Percentiles rank a stretch among this genome's conserved stretches.
Conservation (phyloP, 2,888 invertebrate species). For the Tubulanus polymorphus region DNA sequence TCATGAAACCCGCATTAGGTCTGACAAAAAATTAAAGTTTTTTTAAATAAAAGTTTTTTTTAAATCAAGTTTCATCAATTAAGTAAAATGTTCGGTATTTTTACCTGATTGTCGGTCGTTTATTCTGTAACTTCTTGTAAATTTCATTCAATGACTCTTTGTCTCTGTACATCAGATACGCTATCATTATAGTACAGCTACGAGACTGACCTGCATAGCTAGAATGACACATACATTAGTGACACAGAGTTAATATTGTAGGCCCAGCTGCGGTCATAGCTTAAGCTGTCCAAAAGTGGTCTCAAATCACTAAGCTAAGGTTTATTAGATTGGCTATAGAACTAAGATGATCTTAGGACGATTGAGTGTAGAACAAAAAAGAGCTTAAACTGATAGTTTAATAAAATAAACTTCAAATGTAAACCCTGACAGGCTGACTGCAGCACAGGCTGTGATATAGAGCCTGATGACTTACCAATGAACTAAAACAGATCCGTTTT, state of each 20-base stretch:
- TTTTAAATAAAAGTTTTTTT: not conserved
- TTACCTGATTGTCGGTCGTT: not conserved
- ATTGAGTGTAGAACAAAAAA: too few species aligned
- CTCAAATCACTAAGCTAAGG: too few species aligned
- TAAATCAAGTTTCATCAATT: not conserved
- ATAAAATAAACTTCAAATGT: too few species aligned
- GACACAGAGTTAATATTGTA: too few species aligned
- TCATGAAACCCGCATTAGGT: conserved; percentile 44
- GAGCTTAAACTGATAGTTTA: too few species aligned
- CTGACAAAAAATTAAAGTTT: conserved; percentile 22
- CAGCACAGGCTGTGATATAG: too few species aligned
- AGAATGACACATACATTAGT: not conserved
- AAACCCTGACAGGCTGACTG: too few species aligned
- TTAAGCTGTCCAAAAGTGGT: too few species aligned
- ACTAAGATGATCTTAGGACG: too few species aligned
- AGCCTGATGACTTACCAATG: conserved; percentile 2
- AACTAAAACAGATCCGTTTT: not conserved
- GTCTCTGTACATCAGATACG: not conserved
- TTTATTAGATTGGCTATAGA: too few species aligned
- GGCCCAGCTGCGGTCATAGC: too few species aligned
- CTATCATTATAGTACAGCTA: not conserved
- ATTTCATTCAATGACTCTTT: not conserved
- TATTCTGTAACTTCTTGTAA: not conserved
- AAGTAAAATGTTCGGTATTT: not conserved
- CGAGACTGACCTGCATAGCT: not conserved